Evolutionary conservation across 2,113 vertebrate species (phyloP).

Genomic region (Paraplagusia blochii): DNA sequence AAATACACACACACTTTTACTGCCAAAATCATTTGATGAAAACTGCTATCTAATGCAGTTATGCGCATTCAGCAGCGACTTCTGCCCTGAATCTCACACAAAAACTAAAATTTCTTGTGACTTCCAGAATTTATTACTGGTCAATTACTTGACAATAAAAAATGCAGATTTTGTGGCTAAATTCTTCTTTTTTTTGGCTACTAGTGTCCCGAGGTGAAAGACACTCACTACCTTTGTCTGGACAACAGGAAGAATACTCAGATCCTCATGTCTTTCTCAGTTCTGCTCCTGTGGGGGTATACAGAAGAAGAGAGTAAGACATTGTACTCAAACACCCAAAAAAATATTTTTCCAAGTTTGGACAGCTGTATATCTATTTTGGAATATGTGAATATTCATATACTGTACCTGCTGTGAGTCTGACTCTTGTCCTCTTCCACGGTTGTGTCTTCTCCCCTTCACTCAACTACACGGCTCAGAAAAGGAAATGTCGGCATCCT

Average conservation of each 20-base stretch:
- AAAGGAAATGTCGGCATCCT: slow-evolving; percentile 27
- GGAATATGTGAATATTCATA: background rate
- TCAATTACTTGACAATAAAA: too few species aligned
- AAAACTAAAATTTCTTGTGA: too few species aligned
- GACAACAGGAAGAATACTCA: slow-evolving; percentile 82
- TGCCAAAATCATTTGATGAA: background rate
- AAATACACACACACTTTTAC: slow-evolving; percentile 3
- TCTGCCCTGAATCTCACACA: too few species aligned
- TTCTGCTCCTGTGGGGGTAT: slow-evolving; percentile 79
- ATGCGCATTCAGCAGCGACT: too few species aligned
- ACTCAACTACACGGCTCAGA: slow-evolving; percentile 31
- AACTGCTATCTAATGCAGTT: too few species aligned
- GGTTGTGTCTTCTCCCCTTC: slow-evolving; percentile 2
- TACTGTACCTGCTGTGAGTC: background rate
- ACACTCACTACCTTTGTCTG: slow-evolving; percentile 82
- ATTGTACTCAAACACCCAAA: slow-evolving; percentile 6
- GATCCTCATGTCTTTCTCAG: slow-evolving; percentile 88
- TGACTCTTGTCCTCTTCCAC: background rate
- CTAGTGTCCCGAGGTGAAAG: slow-evolving; percentile 75
- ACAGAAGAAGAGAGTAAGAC: slow-evolving; percentile 69
- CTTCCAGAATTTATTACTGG: too few species aligned
- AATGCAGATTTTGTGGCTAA: too few species aligned
- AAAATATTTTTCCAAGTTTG: background rate
- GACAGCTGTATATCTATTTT: background rate
- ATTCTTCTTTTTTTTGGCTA: slow-evolving; percentile 25